Percentiles rank a stretch among this genome's conserved stretches.
These are phyloP conservation scores for Drosophila nigromelanica DNA, from an alignment of 1,140 invertebrate genomes.

Conservation along the genomic window DNA sequence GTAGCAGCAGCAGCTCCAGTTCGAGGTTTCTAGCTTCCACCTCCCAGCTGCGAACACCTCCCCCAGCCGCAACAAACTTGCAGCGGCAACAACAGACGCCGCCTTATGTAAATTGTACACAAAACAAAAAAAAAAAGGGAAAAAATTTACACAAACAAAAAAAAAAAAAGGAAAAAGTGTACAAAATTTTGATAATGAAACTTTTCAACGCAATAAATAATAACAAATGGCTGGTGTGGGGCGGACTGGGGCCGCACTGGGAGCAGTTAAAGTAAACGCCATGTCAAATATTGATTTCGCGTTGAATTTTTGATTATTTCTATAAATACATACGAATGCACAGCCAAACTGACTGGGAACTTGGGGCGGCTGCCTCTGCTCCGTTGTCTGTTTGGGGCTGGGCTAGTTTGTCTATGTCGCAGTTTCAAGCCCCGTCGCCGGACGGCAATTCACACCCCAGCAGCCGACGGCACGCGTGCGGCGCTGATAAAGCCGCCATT, in stretches of 20 bases:
- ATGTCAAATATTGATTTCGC: constrained; percentile 75
- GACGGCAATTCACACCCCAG: constrained; percentile 16
- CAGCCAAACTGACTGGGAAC: neutral
- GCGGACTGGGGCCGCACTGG: neutral
- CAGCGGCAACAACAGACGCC: constrained; percentile 56
- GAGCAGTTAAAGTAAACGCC: constrained; percentile 57
- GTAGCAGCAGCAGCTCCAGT: constrained; percentile 5
- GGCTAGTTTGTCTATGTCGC: constrained; percentile 8
- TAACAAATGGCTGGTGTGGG: constrained; percentile 31
- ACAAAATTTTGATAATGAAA: constrained; percentile 70
- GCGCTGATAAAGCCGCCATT: constrained; percentile 53
- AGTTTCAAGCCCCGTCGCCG: neutral
- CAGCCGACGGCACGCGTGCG: constrained; percentile 60
- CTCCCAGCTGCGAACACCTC: constrained; percentile 25
- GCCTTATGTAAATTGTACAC: constrained; percentile 75
- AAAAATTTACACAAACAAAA: constrained; percentile 7
- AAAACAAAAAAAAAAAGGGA: constrained; percentile 26
- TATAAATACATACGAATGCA: constrained; percentile 59
- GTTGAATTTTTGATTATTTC: constrained; percentile 78
- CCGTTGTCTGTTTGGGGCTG: neutral
- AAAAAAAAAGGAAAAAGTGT: constrained; percentile 23
- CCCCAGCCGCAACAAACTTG: constrained; percentile 67
- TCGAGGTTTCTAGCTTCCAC: constrained; percentile 2
- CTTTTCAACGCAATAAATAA: constrained; percentile 80
- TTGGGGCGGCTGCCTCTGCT: neutral